These are phyloP conservation scores for Pteronotus mesoamericanus DNA, from an alignment of 2,797 vertebrate species.

Conservation along the genomic window DNA sequence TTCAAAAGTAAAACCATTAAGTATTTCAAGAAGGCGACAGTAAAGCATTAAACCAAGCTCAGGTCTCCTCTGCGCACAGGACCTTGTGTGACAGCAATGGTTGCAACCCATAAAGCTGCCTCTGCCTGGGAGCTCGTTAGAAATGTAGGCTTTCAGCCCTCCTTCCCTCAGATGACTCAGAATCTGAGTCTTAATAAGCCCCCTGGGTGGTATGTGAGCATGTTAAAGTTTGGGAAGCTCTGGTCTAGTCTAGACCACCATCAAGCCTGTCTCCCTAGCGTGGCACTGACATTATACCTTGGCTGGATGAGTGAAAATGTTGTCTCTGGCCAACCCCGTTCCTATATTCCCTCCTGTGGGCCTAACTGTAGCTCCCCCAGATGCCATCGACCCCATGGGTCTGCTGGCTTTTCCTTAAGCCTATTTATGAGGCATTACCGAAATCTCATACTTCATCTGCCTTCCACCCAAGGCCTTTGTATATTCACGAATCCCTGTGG, in stretches of 20 bases:
- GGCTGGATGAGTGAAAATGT: neutral
- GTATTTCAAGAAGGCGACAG: neutral
- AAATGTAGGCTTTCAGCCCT: neutral
- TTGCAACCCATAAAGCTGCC: neutral
- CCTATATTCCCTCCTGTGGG: neutral
- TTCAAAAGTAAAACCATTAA: neutral
- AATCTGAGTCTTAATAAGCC: neutral
- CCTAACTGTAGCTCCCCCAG: neutral
- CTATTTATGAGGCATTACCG: neutral
- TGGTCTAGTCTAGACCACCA: neutral
- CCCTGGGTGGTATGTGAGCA: neutral
- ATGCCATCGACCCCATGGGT: neutral
- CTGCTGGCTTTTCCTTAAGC: neutral
- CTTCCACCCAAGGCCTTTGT: neutral
- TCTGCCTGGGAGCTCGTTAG: neutral
- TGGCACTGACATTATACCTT: neutral
- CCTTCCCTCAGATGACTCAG: neutral
- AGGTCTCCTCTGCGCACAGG: neutral
- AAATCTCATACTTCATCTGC: conserved; percentile 27
- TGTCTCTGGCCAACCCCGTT: neutral
- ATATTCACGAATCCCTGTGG: neutral
- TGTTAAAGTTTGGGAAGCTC: neutral
- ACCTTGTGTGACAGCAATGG: neutral
- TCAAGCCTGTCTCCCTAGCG: neutral
- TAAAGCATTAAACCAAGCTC: neutral